Evolutionary conservation across 2,797 vertebrate genomes (phyloP), one percentile per base, ranked within the genome.

Genomic region (Coilia nasus): DNA sequence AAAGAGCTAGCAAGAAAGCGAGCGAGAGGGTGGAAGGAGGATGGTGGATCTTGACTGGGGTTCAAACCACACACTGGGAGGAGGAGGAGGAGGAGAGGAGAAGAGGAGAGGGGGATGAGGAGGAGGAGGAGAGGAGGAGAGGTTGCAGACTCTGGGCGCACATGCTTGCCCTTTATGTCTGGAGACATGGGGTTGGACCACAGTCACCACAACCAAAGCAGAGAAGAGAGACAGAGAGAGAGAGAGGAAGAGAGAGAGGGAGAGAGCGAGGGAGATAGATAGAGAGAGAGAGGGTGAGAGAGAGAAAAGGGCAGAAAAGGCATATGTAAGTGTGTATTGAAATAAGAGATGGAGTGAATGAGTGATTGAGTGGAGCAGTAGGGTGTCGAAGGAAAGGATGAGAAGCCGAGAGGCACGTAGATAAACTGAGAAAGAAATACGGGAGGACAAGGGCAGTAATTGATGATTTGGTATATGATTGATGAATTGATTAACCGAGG

Each of bases 101-200:
- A 92, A 31, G 92, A 91, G 91, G 94, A 94, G 94, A 92, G 95
- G 94, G 92, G 84, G 91, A 94, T 93, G 91, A 85, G 78, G 86
- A 41, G 21, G 59, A 31, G 6, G 35, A 93, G 92, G 90, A 91
- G 91, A 93, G 94, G 94, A 92, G 95, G 94, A 93, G 95, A 85
- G 91, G 94, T 92, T 93, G 95, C 93, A 95, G 95, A 95, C 94
- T 71, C 25, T 35, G 64, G 25, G 28, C 25, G 28, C 64, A 71
- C 64, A 71, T 71, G 64, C 35, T 44, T 78, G 71, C 71, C 71
- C 71, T 78, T 93, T 89, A 94, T 78, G 94, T 96, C 94, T 95
- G 95, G 95, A 96, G 95, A 95, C 95, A 94, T 94, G 92, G 95
- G 93, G 92, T 94, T 96, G 95, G 95, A 94, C 92, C 86, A 54